Base-by-base conservation (phyloP, 2,888 invertebrate species). In the Pseudolycoriella hygida region DNA sequence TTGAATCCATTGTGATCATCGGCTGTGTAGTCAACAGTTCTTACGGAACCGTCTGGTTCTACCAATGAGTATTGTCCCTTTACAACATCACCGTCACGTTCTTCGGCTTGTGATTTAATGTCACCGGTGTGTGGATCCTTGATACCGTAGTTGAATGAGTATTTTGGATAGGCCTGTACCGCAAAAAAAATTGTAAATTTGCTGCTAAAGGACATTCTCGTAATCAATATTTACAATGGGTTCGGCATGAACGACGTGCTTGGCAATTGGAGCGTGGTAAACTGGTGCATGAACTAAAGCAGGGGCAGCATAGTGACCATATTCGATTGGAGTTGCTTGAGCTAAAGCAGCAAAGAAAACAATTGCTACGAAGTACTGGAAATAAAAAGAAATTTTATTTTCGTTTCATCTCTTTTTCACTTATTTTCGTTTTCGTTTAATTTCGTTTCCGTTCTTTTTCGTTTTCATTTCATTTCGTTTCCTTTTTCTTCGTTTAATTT, bases 41-140 rank as follows among this genome's bases (percentile, higher is more conserved):
- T 62, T 51, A 67, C 64, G 25, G 65, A 66, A 51, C 67, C 67
- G 53, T 67, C 67, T 49, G 67, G 66, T 57, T 67, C 67, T 45
- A 67, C 67, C 46, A 67, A 57, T 25, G 66, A 66, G 56, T 75
- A 75, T 55, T 74, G 70, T 59, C 82, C 82, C 68, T 75, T 76
- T 17, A 82, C 81, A 11, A 75, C 76, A 57, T 81, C 77, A 3
- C 82, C 82, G 57, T 77, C 77, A 51, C 76, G 70, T 54, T 74
- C 73, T 57, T 79, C 79, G 40, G 73, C 70, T 55, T 79, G 79
- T 20, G 76, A 75, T 58, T 79, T 79, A 46, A 78, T 72, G 56
- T 79, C 79, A n/a, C 79, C 80, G 8, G 79, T 78, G 53, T 78
- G 77, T 3, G 73, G 73, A 54, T 79, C 80, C 56, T 77, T 75